Evolutionary conservation across 2,888 invertebrate species (phyloP).

Genomic region (Tetheella fluctuosa): DNA sequence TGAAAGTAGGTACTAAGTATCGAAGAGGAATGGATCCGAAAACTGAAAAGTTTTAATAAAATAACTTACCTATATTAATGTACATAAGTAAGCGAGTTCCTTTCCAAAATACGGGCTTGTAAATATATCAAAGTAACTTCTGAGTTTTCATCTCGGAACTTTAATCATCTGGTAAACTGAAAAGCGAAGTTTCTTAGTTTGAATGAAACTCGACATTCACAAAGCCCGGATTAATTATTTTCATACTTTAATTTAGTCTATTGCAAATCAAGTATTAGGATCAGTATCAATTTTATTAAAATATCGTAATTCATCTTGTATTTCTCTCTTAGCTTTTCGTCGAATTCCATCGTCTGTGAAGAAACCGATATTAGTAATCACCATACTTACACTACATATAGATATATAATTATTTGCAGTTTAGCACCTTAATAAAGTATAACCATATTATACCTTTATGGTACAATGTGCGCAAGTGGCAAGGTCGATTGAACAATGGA

Average conservation of each 20-base stretch:
- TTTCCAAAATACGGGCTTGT: background rate
- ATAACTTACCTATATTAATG: background rate
- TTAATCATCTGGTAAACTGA: background rate
- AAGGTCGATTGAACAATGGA: slow-evolving; percentile 49
- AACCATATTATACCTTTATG: background rate
- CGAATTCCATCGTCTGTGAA: too few relatives aligned
- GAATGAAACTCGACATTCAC: background rate
- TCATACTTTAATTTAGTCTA: too few relatives aligned
- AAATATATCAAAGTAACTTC: background rate
- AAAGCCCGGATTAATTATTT: too few relatives aligned
- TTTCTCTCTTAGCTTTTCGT: too few relatives aligned
- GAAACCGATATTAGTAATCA: background rate
- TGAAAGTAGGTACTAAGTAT: background rate
- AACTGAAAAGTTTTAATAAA: background rate
- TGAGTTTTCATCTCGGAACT: background rate
- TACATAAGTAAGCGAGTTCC: background rate
- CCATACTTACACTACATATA: background rate
- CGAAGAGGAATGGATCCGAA: background rate
- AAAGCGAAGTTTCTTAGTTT: slow-evolving; percentile 1
- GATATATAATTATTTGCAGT: too few relatives aligned
- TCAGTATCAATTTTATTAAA: too few relatives aligned
- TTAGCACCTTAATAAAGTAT: background rate
- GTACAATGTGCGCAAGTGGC: slow-evolving; percentile 24
- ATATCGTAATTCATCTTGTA: too few relatives aligned
- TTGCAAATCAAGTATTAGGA: too few relatives aligned